These are phyloP conservation scores for Trinectes maculatus DNA, from an alignment of 2,113 vertebrate genomes.

Conservation along the genomic window DNA sequence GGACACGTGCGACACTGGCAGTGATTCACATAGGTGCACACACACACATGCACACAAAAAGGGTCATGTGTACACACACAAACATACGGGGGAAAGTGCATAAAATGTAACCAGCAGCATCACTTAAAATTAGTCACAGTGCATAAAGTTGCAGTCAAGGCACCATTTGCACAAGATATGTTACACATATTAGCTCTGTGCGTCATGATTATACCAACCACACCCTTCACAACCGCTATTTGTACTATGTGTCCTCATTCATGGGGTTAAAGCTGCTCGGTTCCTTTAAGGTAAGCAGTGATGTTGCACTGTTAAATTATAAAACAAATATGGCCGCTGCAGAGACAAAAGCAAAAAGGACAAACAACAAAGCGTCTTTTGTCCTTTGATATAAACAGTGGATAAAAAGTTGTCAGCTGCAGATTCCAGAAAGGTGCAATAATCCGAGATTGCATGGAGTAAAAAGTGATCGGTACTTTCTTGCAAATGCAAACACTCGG, in stretches of 20 bases:
- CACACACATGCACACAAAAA: too few relatives aligned
- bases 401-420: too few relatives aligned
- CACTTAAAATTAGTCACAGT: background rate
- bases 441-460: too few relatives aligned
- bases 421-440: too few relatives aligned
- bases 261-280: too few relatives aligned
- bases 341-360: too few relatives aligned
- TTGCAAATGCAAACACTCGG: constrained; percentile 31
- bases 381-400: too few relatives aligned
- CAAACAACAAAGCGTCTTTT: too few relatives aligned
- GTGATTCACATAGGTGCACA: constrained; percentile 2
- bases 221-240: background rate
- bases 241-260: background rate
- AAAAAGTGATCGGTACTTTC: background rate
- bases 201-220: background rate
- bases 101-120: too few relatives aligned
- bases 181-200: background rate
- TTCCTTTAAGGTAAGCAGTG: too few relatives aligned
- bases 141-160: background rate
- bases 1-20: background rate
- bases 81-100: background rate
- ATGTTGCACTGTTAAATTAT: too few relatives aligned
- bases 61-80: background rate
- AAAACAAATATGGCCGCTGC: too few relatives aligned
- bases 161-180: background rate